phyloP scores from a whole-genome alignment of 2,888 invertebrate genomes.

The Chorisops tibialis region DNA sequence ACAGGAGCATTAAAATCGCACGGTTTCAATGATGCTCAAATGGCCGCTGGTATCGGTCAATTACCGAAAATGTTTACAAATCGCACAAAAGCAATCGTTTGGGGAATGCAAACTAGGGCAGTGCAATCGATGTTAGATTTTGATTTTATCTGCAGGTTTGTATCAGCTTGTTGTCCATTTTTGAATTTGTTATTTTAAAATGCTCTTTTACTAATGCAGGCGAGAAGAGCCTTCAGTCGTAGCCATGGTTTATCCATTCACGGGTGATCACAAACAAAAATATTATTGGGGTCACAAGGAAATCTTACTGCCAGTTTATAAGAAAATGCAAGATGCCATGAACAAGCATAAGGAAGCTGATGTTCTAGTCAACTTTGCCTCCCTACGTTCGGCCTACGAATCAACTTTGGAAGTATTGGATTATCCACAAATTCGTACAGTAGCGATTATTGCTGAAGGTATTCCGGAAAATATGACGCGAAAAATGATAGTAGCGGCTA shows the following conservation, averaged over 20 bases:
- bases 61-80: conserved; percentile 69
- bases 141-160: conserved; percentile 52
- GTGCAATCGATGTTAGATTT: conserved; percentile 65
- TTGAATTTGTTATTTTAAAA: not conserved
- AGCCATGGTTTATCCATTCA: conserved; percentile 97
- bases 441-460: conserved; percentile 98
- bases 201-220: conserved; percentile 69
- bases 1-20: conserved; percentile 45
- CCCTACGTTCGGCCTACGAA: conserved; percentile 94
- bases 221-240: conserved; percentile 88
- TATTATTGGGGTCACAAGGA: conserved; percentile 99
- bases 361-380: conserved; percentile 96
- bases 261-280: conserved; percentile 98
- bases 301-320: conserved; percentile 89
- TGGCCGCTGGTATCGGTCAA: conserved; percentile 35
- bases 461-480: conserved; percentile 99
- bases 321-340: conserved; percentile 96
- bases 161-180: too few relatives aligned
- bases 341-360: conserved; percentile 91
- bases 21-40: conserved; percentile 17
- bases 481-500: conserved; percentile 80
- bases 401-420: conserved; percentile 92
- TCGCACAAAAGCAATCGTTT: conserved; percentile 88
- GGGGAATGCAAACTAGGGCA: conserved; percentile 98
- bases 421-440: conserved; percentile 90